Percentiles rank a stretch among this genome's conserved stretches.
Evolutionary conservation across 1,140 invertebrate genomes (phyloP).

Genomic region (Bombus terrestris): DNA sequence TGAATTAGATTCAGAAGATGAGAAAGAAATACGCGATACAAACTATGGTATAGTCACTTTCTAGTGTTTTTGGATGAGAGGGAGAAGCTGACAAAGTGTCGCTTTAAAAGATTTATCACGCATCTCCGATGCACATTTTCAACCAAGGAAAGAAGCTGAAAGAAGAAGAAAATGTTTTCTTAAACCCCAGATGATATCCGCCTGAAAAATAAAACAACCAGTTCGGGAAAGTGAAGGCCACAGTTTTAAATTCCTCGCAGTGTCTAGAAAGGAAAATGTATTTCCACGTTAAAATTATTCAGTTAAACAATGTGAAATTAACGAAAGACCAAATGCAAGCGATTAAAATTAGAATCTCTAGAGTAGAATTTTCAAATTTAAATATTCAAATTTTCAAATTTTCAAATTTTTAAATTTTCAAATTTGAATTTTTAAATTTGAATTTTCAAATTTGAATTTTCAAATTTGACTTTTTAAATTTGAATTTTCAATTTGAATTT

Average conservation of each 20-base stretch:
- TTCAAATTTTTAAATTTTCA: no score
- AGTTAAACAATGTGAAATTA: neutral
- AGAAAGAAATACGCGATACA: neutral
- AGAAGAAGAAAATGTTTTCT: neutral
- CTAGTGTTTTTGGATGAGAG: neutral
- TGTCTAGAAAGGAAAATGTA: neutral
- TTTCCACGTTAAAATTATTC: neutral
- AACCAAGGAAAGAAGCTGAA: neutral
- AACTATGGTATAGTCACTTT: neutral
- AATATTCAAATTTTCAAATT: no score
- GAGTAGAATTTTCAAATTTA: no score
- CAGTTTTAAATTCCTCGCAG: neutral
- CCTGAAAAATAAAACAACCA: neutral
- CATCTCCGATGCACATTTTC: neutral
- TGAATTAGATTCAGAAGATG: neutral
- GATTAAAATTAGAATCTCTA: neutral
- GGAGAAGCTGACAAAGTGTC: neutral
- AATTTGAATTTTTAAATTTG: no score
- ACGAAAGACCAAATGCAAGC: neutral
- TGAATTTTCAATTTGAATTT: no score
- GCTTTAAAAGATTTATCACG: neutral
- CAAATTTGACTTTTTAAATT: no score
- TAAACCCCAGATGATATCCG: neutral
- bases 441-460: no score
- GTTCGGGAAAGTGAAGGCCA: no score